These are phyloP conservation scores for Eurystomus glaucurus DNA, from an alignment of 2,797 vertebrate genomes.

Conservation along the genomic window DNA sequence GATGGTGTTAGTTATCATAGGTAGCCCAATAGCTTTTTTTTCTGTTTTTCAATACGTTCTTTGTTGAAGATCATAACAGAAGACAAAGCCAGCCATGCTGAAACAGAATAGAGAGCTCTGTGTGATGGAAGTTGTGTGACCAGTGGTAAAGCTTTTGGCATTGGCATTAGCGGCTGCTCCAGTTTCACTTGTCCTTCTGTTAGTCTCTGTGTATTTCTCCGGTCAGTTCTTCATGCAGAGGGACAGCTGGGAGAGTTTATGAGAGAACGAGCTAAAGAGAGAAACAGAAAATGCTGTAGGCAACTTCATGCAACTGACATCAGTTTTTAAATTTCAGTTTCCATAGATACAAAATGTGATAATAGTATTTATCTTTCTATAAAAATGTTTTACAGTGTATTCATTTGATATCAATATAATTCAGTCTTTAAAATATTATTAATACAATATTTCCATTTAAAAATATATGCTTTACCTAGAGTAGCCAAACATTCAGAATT, in stretches of 20 bases:
- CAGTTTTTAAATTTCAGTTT: not conserved
- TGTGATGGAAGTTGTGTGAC: not conserved
- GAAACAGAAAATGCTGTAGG: not conserved
- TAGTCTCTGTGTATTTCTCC: not conserved
- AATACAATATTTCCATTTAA: not conserved
- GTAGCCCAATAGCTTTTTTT: not conserved
- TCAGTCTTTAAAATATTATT: not conserved
- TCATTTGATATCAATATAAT: not conserved
- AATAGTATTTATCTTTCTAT: not conserved
- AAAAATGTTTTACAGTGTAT: not conserved
- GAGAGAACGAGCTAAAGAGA: not conserved
- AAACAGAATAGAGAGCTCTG: not conserved
- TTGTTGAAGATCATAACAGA: not conserved
- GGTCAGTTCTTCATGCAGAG: not conserved
- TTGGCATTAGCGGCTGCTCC: fast-evolving
- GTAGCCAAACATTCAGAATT: not conserved
- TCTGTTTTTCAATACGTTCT: not conserved
- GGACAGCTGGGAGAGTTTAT: not conserved
- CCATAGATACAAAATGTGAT: not conserved
- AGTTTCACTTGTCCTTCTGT: not conserved
- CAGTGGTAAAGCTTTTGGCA: not conserved
- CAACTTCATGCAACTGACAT: not conserved
- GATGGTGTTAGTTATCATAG: not conserved
- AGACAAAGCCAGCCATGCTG: not conserved
- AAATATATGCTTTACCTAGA: not conserved